A percentile compares a stretch with the other conserved stretches of the same genome.
Evolutionary conservation across 2,113 vertebrate genomes (phyloP).

Genomic region (Sinocyclocheilus maitianheensis): DNA sequence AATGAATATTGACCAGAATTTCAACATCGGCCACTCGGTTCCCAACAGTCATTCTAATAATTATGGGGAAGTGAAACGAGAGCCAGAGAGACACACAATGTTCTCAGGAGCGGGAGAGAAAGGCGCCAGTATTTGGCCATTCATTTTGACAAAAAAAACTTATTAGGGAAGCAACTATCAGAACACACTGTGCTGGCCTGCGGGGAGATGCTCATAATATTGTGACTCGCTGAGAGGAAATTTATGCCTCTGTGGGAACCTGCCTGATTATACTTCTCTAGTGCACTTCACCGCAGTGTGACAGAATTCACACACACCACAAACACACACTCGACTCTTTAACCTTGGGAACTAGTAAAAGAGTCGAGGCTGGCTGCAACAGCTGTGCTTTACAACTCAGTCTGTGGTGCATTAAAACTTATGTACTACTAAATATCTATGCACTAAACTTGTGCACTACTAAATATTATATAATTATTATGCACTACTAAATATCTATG

Average conservation of each 20-base stretch:
- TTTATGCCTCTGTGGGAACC: background rate
- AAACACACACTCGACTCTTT: slow-evolving; percentile 1
- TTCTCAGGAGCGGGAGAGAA: background rate
- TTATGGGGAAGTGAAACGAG: background rate
- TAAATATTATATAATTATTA: too few relatives aligned
- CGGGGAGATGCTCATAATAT: slow-evolving; percentile 2
- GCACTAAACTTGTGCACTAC: too few relatives aligned
- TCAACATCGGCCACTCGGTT: too few relatives aligned
- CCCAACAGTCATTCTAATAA: background rate
- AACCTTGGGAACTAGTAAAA: slow-evolving; percentile 15
- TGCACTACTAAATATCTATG: too few relatives aligned
- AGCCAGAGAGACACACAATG: background rate
- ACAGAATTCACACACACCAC: background rate
- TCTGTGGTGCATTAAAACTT: background rate
- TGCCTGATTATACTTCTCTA: slow-evolving; percentile 10
- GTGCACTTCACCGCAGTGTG: background rate
- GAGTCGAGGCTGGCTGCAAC: background rate
- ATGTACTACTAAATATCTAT: background rate
- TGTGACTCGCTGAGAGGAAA: slow-evolving; percentile 5
- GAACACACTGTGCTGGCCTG: slow-evolving; percentile 14
- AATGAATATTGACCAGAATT: background rate
- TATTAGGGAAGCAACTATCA: background rate
- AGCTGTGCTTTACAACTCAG: slow-evolving; percentile 3
- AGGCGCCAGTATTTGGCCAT: background rate
- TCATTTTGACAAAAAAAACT: background rate